These are phyloP conservation scores for Drosophila baimaii DNA, from an alignment of 1,140 invertebrate genomes.

Conservation along the genomic window DNA sequence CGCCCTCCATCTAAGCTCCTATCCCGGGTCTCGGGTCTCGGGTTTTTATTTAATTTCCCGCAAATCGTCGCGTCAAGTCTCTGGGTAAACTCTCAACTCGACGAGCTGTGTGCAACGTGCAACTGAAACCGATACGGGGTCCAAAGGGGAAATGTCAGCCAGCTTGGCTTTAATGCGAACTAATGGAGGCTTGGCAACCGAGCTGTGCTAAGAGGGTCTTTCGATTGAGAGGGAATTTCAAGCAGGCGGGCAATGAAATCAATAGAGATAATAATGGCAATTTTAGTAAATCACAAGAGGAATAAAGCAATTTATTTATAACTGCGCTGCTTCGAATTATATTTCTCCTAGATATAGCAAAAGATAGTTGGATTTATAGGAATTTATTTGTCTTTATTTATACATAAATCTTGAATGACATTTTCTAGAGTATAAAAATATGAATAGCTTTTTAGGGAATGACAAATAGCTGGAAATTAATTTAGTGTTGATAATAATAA, in stretches of 20 bases:
- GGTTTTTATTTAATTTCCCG: constrained; percentile 69
- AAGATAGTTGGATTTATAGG: neutral
- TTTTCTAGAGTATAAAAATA: neutral
- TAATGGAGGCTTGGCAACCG: constrained; percentile 15
- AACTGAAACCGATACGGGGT: constrained; percentile 27
- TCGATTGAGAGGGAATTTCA: neutral
- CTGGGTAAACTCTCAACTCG: constrained; percentile 38
- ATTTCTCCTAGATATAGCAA: neutral
- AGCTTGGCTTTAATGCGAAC: constrained; percentile 5
- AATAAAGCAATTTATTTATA: neutral
- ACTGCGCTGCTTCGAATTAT: too few species aligned
- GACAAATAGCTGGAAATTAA: neutral
- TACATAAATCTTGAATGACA: neutral
- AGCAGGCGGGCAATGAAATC: neutral
- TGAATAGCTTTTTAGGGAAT: neutral
- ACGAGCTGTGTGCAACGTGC: constrained; percentile 13
- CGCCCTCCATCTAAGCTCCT: neutral
- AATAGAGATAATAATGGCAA: neutral
- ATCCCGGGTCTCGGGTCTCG: constrained; percentile 8
- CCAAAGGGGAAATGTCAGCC: constrained; percentile 10
- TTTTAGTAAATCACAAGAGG: neutral
- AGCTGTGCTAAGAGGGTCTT: constrained; percentile 1
- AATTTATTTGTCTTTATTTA: neutral
- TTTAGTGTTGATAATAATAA: neutral
- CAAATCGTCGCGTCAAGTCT: constrained; percentile 65